Evolutionary conservation across 2,113 vertebrate species (phyloP).

Genomic region (Menura novaehollandiae): DNA sequence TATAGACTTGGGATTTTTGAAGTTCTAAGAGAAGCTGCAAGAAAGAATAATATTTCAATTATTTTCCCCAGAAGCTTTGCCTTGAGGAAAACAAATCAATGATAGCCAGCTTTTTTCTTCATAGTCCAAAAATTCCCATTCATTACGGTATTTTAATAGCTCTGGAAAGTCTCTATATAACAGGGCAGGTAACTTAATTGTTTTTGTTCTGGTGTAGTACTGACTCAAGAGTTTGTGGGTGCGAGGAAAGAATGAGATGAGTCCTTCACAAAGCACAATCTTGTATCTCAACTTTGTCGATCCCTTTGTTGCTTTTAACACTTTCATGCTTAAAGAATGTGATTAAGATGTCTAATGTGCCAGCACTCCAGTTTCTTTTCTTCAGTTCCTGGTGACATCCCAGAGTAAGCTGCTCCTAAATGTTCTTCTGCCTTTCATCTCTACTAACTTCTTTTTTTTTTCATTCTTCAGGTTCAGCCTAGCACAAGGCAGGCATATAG

Average conservation of each 20-base stretch:
- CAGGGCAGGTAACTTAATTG: not conserved
- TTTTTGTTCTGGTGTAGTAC: not conserved
- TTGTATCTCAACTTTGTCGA: not conserved
- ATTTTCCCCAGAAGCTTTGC: not conserved
- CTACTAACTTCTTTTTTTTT: not conserved
- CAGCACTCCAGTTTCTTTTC: not conserved
- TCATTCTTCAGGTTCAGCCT: not conserved
- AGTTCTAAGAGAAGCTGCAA: not conserved
- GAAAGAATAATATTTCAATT: not conserved
- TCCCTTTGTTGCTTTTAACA: not conserved
- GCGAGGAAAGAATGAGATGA: not conserved
- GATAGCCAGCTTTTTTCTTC: not conserved
- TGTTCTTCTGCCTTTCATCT: not conserved
- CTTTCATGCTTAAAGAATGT: not conserved
- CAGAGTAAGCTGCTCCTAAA: not conserved
- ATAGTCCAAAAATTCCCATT: not conserved
- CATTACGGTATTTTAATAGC: not conserved
- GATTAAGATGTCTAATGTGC: not conserved
- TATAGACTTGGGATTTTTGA: not conserved
- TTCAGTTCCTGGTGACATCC: not conserved
- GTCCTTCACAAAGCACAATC: not conserved
- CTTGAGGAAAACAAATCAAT: not conserved
- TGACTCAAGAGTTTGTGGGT: not conserved
- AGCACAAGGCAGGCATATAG: not conserved
- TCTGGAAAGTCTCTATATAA: not conserved